Conservation (phyloP, 2,888 invertebrate species). For the Phoronis australis region DNA sequence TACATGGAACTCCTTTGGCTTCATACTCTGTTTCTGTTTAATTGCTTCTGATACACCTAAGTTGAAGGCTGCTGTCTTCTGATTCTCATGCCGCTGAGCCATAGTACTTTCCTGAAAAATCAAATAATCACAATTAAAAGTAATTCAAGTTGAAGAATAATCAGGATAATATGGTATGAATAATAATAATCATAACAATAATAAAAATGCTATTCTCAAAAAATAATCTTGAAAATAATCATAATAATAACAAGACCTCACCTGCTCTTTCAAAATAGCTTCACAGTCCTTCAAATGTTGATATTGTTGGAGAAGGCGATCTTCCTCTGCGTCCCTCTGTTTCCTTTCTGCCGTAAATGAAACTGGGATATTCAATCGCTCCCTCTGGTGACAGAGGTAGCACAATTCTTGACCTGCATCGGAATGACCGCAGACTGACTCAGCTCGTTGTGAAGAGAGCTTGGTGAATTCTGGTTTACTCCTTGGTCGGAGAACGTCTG, state of each 20-base stretch:
- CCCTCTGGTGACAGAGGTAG: conserved; percentile 52
- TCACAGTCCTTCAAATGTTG: conserved; percentile 50
- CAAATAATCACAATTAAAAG: not conserved
- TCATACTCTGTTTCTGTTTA: conserved; percentile 31
- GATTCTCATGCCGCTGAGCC: conserved; percentile 40
- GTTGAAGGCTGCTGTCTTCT: conserved; percentile 51
- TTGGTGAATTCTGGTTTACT: too few relatives aligned
- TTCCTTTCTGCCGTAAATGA: conserved; percentile 44
- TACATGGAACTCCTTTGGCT: conserved; percentile 40
- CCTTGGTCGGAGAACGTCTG: too few relatives aligned
- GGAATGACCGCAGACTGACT: conserved; percentile 34
- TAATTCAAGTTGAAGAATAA: too few relatives aligned
- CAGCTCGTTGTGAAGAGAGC: too few relatives aligned
- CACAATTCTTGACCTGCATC: conserved; percentile 53
- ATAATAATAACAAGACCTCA: too few relatives aligned
- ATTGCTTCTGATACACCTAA: conserved; percentile 50
- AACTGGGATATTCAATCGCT: conserved; percentile 48
- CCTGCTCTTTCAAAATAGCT: conserved; percentile 41
- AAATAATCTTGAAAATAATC: too few relatives aligned
- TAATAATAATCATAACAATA: too few relatives aligned
- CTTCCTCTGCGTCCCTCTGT: conserved; percentile 45
- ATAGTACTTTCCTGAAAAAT: conserved; percentile 35
- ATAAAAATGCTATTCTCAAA: too few relatives aligned
- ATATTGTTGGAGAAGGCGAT: conserved; percentile 46
- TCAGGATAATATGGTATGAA: too few relatives aligned